Percentiles rank a stretch among this genome's conserved stretches.
phyloP scores from a whole-genome alignment of 2,797 vertebrate species.

The Pelochelys cantorii region DNA sequence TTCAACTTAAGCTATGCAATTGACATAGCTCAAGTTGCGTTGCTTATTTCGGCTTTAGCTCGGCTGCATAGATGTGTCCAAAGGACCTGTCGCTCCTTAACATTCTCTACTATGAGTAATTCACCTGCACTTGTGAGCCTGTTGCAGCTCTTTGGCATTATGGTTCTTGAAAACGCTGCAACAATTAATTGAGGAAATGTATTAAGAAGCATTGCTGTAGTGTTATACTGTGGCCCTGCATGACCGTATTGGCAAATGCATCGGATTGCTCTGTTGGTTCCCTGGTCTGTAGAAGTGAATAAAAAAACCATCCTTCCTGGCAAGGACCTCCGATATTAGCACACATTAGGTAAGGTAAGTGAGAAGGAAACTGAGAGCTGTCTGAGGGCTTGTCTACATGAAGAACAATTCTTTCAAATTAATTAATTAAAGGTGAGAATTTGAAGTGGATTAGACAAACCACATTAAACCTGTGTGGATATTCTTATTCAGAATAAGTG shows the following conservation, averaged over 20 bases:
- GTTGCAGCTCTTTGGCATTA: background rate
- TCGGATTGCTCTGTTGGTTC: constrained; percentile 43
- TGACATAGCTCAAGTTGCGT: too few relatives aligned
- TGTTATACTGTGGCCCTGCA: background rate
- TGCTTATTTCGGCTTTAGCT: too few relatives aligned
- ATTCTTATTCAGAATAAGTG: background rate
- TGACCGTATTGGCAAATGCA: constrained; percentile 39
- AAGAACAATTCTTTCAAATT: background rate
- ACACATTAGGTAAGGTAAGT: background rate
- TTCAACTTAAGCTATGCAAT: too few relatives aligned
- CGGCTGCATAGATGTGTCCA: too few relatives aligned
- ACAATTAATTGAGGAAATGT: background rate
- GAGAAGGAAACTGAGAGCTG: background rate
- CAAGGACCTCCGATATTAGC: background rate
- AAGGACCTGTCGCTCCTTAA: background rate
- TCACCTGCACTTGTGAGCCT: background rate
- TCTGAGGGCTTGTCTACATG: background rate
- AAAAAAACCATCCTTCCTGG: background rate
- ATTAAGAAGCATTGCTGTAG: background rate
- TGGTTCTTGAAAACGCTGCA: background rate
- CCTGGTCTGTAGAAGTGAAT: background rate
- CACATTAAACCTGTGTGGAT: background rate
- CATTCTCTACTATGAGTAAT: background rate
- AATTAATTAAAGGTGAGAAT: background rate
- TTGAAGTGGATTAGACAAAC: background rate